These are phyloP conservation scores for Eumeta japonica DNA, from an alignment of 1,140 invertebrate genomes.

Conservation along the genomic window DNA sequence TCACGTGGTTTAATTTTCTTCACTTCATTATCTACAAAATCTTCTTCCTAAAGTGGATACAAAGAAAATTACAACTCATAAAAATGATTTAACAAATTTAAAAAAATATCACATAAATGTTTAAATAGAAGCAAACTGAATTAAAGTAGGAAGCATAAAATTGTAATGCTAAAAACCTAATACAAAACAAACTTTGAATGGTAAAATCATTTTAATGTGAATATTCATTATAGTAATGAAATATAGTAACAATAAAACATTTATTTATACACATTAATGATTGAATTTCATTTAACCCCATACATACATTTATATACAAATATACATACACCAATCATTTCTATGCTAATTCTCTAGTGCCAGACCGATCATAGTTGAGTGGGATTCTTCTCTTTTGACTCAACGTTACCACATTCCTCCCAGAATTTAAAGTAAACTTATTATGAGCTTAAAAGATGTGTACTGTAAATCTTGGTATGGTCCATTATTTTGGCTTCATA, in stretches of 20 bases:
- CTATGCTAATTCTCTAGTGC: too few relatives aligned
- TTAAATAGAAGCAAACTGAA: background rate
- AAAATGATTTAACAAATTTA: background rate
- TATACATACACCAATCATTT: too few relatives aligned
- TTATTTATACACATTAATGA: too few relatives aligned
- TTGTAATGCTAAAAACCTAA: background rate
- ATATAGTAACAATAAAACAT: too few relatives aligned
- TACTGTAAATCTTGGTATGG: too few relatives aligned
- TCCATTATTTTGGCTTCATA: too few relatives aligned
- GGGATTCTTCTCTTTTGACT: background rate
- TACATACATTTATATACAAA: too few relatives aligned
- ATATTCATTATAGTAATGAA: too few relatives aligned
- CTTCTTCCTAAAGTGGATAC: constrained; percentile 55
- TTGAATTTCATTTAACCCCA: too few relatives aligned
- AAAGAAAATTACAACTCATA: background rate
- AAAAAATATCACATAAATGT: background rate
- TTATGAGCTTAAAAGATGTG: constrained; percentile 47
- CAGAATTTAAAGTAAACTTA: constrained; percentile 40
- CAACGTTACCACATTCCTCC: constrained; percentile 12
- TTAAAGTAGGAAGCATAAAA: background rate
- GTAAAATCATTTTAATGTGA: background rate
- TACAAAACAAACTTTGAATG: background rate
- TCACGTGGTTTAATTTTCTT: constrained; percentile 53
- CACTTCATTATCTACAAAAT: constrained; percentile 39
- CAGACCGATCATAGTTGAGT: too few relatives aligned